Evolutionary conservation across 2,113 vertebrate species (phyloP).

Genomic region (Sorex araneus): DNA sequence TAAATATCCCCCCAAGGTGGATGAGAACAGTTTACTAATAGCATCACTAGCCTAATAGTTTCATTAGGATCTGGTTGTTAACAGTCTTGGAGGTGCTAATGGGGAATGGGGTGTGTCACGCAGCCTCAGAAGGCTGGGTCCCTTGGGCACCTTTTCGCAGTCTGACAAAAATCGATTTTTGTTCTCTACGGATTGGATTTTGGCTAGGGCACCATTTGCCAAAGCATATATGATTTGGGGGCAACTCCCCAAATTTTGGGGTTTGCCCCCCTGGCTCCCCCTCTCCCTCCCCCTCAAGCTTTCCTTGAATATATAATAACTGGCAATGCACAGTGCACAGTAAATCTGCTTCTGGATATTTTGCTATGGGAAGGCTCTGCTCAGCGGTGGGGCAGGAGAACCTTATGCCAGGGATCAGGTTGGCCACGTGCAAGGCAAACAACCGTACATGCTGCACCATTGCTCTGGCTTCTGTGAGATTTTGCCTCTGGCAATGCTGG

Average conservation of each 20-base stretch:
- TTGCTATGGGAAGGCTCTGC: too few relatives aligned
- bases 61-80: neutral
- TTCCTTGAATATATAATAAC: too few relatives aligned
- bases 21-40: conserved; percentile 2
- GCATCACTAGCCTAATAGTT: neutral
- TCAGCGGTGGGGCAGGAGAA: too few relatives aligned
- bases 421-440: too few relatives aligned
- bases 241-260: neutral
- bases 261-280: too few relatives aligned
- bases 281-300: too few relatives aligned
- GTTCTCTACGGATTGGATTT: neutral
- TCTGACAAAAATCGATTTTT: conserved; percentile 21
- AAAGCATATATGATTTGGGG: neutral
- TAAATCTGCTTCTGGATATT: too few relatives aligned
- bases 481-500: neutral
- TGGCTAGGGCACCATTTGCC: neutral
- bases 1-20: neutral
- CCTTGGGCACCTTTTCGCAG: neutral
- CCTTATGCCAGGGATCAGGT: too few relatives aligned
- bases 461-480: too few relatives aligned
- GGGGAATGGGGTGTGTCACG: neutral
- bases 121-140: neutral
- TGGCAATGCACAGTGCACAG: too few relatives aligned
- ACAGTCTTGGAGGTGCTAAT: neutral
- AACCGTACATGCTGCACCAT: too few relatives aligned